Evolutionary conservation across 1,140 invertebrate species (phyloP).

Genomic region (Acyrthosiphon pisum): DNA sequence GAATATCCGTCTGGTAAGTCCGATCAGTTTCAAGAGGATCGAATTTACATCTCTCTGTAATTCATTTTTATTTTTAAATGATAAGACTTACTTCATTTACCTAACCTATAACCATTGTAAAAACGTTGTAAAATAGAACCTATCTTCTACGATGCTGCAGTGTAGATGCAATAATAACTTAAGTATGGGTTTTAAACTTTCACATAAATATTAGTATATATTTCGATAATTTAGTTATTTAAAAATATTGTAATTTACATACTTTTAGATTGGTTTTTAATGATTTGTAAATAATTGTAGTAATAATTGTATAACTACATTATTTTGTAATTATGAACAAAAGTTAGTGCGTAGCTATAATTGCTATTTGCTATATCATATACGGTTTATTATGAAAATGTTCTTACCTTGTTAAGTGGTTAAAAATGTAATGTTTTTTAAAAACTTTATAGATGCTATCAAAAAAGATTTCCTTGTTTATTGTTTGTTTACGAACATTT

Average conservation of each 20-base stretch:
- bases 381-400: background rate
- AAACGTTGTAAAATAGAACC: background rate
- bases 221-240: background rate
- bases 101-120: background rate
- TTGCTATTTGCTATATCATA: background rate
- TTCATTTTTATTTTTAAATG: background rate
- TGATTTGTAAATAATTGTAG: background rate
- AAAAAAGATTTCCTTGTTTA: constrained; percentile 41
- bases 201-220: background rate
- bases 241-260: background rate
- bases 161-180: background rate
- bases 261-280: background rate
- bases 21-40: background rate
- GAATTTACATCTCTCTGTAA: too few species aligned
- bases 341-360: background rate
- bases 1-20: background rate
- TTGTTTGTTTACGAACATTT: background rate
- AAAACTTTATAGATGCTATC: background rate
- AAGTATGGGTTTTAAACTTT: background rate
- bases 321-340: background rate
- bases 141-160: background rate
- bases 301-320: background rate
- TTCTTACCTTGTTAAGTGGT: background rate
- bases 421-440: background rate
- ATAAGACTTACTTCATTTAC: too few species aligned